Base-by-base conservation (phyloP, 1,140 invertebrate species). In the Drosophila chauvacae region DNA sequence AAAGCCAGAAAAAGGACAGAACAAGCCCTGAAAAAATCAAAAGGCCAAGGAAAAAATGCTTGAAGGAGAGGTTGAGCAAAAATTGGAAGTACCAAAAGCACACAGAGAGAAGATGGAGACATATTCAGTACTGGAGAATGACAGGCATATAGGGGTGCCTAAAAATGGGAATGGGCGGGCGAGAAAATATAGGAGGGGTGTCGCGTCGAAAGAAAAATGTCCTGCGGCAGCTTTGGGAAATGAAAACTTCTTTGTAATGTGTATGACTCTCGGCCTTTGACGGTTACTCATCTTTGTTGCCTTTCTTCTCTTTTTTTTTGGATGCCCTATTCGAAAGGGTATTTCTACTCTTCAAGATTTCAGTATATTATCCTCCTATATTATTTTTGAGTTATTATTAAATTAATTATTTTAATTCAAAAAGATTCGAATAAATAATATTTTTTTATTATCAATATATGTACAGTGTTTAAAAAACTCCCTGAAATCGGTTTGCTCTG, bases 211-310 rank as follows among this genome's bases (percentile, higher is more conserved):
- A 74, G 65, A 81, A 88, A 81, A 90, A 88, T 88, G 85, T 81
- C 84, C 84, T 81, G 81, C 69, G 84, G 84, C 77, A 61, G 51
- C 77, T 48, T 58, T 71, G 85, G 77, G 77, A 90, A 88, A 90
- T 85, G 84, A 88, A 87, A 88, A 88, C 81, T 84, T 88, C 85
- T 88, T 88, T 88, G 85, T 84, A 90, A 80, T 71, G 81, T 74
- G 58, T 80, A 63, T 65, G 63, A 69, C 71, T 72, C 66, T 78
- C 75, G 76, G 65, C 75, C 75, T 78, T 77, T 72, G 42, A 30
- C 35, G 33, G 61, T 55, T 35, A 11, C 62, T 44, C 30, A 16
- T 51, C 42, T 42, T 41, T 57, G 35, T 37, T 76, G 37, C 47
- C 53, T 6, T 42, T 41, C 16, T 20, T 9, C 26, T 13, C 13